Evolutionary conservation across 2,797 vertebrate genomes (phyloP).

Genomic region (Rhabdomys pumilio): DNA sequence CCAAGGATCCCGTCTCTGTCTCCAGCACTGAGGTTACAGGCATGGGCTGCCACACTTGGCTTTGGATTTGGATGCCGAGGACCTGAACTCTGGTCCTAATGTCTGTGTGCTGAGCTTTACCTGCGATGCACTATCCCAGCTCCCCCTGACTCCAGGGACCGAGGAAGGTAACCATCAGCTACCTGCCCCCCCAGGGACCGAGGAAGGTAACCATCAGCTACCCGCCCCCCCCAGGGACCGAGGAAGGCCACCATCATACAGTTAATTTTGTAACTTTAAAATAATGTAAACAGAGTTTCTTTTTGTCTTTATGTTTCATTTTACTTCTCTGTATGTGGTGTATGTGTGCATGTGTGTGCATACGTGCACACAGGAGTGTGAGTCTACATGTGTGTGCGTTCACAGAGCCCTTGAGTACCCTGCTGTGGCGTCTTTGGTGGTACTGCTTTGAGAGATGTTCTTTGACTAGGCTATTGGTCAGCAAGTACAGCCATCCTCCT

Average conservation of each 20-base stretch:
- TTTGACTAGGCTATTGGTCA: neutral
- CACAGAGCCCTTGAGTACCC: neutral
- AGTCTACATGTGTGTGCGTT: neutral
- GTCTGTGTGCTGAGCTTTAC: neutral
- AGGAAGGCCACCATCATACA: neutral
- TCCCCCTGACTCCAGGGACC: neutral
- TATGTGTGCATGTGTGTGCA: neutral
- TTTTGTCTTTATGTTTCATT: neutral
- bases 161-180: neutral
- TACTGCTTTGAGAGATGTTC: neutral
- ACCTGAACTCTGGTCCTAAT: neutral
- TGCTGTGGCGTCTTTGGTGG: neutral
- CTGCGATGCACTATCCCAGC: fast-evolving
- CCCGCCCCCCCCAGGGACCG: too few species aligned
- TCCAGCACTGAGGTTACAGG: neutral
- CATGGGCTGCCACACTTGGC: neutral
- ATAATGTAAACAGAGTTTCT: neutral
- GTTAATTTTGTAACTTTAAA: neutral
- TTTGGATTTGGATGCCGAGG: neutral
- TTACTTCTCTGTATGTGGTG: neutral
- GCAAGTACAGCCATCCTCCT: neutral
- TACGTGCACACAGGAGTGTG: neutral
- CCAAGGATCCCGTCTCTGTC: neutral
- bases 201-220: neutral
- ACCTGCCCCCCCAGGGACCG: too few species aligned